phyloP scores from a whole-genome alignment of 2,113 vertebrate species.

The Toxostoma redivivum region DNA sequence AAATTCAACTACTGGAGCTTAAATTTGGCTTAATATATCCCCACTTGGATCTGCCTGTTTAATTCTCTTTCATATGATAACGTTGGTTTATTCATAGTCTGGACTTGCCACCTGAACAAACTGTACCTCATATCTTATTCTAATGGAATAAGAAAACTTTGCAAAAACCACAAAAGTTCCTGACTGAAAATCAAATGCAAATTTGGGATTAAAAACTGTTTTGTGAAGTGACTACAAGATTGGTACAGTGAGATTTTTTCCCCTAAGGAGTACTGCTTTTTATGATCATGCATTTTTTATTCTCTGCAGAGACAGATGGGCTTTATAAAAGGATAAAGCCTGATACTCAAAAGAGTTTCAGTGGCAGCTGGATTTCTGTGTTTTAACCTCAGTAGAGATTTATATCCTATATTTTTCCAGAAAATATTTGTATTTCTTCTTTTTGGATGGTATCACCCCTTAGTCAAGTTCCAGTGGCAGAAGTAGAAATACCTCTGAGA shows the following conservation, averaged over 20 bases:
- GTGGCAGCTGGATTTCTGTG: neutral
- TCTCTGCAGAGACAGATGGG: constrained; percentile 49
- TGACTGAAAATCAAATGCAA: constrained; percentile 56
- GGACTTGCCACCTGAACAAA: constrained; percentile 73
- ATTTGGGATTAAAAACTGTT: constrained; percentile 38
- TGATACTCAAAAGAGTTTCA: neutral
- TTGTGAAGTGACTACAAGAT: constrained; percentile 30
- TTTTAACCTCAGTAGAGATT: neutral
- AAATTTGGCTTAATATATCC: constrained; percentile 94
- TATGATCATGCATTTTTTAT: constrained; percentile 13
- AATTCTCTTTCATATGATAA: constrained; percentile 85
- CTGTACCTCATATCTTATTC: constrained; percentile 67
- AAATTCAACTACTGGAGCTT: constrained; percentile 86
- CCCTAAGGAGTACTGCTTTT: constrained; percentile 22
- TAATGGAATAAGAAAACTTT: constrained; percentile 65
- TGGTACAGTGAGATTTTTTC: neutral
- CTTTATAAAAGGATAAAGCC: constrained; percentile 32
- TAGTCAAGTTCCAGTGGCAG: neutral
- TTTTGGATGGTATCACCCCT: neutral
- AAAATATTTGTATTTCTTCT: neutral
- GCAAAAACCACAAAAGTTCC: constrained; percentile 57
- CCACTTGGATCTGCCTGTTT: constrained; percentile 85
- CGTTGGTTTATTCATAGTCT: constrained; percentile 73
- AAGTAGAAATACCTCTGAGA: neutral
- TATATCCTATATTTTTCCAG: neutral